A percentile compares a stretch with the other conserved stretches of the same genome.
phyloP scores from a whole-genome alignment of 1,140 invertebrate species.

The Zaprionus gabonicus region DNA sequence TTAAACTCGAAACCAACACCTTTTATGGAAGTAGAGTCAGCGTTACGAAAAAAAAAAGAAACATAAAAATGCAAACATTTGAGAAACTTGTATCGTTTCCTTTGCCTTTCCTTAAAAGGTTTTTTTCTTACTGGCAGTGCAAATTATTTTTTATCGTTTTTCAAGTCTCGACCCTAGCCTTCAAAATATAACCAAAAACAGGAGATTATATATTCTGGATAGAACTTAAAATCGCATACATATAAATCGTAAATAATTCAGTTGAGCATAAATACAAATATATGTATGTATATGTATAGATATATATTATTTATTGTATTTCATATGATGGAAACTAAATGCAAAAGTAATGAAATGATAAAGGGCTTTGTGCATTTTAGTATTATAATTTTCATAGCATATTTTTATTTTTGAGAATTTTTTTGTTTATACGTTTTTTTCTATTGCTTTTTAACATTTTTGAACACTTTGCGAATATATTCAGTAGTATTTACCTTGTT shows the following conservation, averaged over 20 bases:
- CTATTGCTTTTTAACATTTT: slow-evolving; percentile 84
- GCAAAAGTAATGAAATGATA: slow-evolving; percentile 53
- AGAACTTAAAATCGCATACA: slow-evolving; percentile 32
- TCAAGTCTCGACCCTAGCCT: slow-evolving; percentile 77
- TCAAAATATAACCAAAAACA: slow-evolving; percentile 48
- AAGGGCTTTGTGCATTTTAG: slow-evolving; percentile 76
- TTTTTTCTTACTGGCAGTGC: slow-evolving; percentile 67
- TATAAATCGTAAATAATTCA: slow-evolving; percentile 23
- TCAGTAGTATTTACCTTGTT: slow-evolving; percentile 63
- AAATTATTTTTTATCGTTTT: slow-evolving; percentile 67
- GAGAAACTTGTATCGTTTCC: slow-evolving; percentile 31
- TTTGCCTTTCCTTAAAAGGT: slow-evolving; percentile 23
- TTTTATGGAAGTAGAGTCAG: slow-evolving; percentile 31
- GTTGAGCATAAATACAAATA: slow-evolving; percentile 41
- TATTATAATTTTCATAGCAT: slow-evolving; percentile 75
- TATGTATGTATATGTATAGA: slow-evolving; percentile 25
- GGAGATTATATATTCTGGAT: slow-evolving; percentile 1
- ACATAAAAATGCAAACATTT: slow-evolving; percentile 15
- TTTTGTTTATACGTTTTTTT: slow-evolving; percentile 41
- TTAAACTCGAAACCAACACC: slow-evolving; percentile 65
- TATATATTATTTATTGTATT: slow-evolving; percentile 32
- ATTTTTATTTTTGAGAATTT: slow-evolving; percentile 59
- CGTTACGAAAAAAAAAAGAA: slow-evolving; percentile 3
- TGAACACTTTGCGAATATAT: slow-evolving; percentile 59
- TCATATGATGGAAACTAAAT: slow-evolving; percentile 58